These are phyloP conservation scores for Cydia strobilella DNA, from an alignment of 1,140 invertebrate genomes.

Conservation along the genomic window DNA sequence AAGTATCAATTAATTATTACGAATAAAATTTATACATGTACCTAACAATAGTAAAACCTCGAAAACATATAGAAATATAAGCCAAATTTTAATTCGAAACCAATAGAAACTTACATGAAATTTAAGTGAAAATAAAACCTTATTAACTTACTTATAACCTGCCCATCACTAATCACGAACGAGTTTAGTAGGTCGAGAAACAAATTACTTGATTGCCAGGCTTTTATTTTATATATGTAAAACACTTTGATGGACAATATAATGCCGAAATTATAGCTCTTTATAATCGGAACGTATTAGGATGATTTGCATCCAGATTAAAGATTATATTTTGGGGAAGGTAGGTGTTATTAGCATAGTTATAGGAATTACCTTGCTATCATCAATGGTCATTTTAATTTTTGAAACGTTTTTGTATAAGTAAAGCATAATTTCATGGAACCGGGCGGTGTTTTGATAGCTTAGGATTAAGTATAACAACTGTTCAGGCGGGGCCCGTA, in stretches of 20 bases:
- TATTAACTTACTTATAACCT: too few species aligned
- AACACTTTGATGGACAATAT: conserved; percentile 78
- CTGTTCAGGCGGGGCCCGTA: conserved; percentile 15
- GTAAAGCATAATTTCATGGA: conserved; percentile 53
- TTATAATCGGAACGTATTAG: conserved; percentile 77
- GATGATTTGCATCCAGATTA: conserved; percentile 78
- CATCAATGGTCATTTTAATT: conserved; percentile 72
- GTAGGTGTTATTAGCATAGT: conserved; percentile 76
- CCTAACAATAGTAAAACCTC: too few species aligned
- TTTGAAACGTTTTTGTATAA: conserved; percentile 58
- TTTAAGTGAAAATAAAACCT: too few species aligned
- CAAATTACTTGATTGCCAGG: conserved; percentile 73
- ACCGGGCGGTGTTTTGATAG: conserved; percentile 47
- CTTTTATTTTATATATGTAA: conserved; percentile 76
- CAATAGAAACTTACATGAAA: too few species aligned
- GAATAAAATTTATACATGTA: too few species aligned
- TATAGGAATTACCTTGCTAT: conserved; percentile 73
- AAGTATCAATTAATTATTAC: too few species aligned
- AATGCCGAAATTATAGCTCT: conserved; percentile 76
- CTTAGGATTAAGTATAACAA: conserved; percentile 44
- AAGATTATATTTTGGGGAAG: conserved; percentile 76
- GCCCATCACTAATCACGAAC: conserved; percentile 47
- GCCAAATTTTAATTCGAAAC: too few species aligned
- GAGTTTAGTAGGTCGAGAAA: conserved; percentile 68
- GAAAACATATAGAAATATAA: too few species aligned